These are phyloP conservation scores for Lamellibrachia columna DNA, from an alignment of 2,888 invertebrate genomes.

Conservation along the genomic window DNA sequence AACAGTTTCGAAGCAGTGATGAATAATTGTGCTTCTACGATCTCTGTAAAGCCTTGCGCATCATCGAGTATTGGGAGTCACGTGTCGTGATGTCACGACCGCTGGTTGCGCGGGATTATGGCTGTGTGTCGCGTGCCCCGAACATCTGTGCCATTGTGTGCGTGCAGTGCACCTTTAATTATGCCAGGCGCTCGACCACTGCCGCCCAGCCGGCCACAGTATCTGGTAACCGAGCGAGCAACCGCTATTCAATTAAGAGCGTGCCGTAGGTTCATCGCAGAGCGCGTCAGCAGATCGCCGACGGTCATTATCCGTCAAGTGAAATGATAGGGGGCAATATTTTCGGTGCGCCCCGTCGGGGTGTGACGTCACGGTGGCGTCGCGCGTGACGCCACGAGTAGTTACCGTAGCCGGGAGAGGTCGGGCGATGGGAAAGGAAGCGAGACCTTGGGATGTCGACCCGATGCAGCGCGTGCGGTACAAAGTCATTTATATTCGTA, in stretches of 20 bases:
- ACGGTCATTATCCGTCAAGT: not conserved
- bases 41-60: not conserved
- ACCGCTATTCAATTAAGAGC: not conserved
- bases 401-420: not conserved
- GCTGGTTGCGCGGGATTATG: not conserved
- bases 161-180: not conserved
- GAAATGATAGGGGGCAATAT: constrained; percentile 4
- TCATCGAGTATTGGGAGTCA: not conserved
- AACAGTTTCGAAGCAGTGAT: too few relatives aligned
- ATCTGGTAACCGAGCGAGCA: not conserved
- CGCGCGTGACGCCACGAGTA: too few relatives aligned
- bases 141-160: not conserved
- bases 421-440: not conserved
- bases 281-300: not conserved
- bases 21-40: not conserved
- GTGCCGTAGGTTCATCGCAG: not conserved
- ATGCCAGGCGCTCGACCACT: not conserved
- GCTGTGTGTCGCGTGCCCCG: not conserved
- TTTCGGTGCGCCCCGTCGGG: not conserved
- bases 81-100: not conserved
- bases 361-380: not conserved
- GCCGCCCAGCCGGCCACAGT: not conserved
- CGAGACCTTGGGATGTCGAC: not conserved
- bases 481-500: constrained; percentile 16
- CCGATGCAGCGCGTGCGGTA: not conserved